Conservation (phyloP, 2,113 vertebrate genomes). For the Nothoprocta pentlandii region DNA sequence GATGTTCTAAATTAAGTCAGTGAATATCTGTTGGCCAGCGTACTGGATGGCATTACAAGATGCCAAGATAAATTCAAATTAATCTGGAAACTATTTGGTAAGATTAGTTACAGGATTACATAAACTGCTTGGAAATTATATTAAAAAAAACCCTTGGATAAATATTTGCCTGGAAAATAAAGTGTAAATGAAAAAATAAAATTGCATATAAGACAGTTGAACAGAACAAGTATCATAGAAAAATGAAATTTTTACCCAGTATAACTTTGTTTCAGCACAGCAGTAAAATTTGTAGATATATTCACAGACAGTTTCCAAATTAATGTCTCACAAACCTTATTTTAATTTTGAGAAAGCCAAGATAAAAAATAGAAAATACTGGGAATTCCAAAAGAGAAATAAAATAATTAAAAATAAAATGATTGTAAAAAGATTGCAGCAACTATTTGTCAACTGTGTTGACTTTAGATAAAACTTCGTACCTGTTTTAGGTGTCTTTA, state of each 20-base stretch:
- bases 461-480: not conserved
- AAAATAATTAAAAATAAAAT: not conserved
- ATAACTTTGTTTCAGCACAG: not conserved
- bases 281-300: not conserved
- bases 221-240: not conserved
- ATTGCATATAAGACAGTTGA: not conserved
- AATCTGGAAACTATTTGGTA: slow-evolving; percentile 38
- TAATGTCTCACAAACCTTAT: not conserved
- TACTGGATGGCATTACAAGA: slow-evolving; percentile 1
- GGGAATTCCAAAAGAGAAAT: not conserved
- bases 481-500: not conserved
- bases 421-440: not conserved
- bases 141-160: not conserved
- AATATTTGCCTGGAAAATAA: slow-evolving; percentile 16
- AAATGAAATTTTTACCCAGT: not conserved
- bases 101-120: not conserved
- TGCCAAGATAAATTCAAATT: slow-evolving; percentile 64
- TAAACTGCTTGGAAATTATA: not conserved
- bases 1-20: slow-evolving; percentile 21
- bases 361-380: not conserved
- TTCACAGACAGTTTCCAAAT: not conserved
- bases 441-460: not conserved
- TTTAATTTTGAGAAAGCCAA: not conserved
- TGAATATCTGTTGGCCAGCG: slow-evolving; percentile 10
- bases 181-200: not conserved